Conservation (phyloP, 2,888 invertebrate species). For the Sphaerophoria taeniata region DNA sequence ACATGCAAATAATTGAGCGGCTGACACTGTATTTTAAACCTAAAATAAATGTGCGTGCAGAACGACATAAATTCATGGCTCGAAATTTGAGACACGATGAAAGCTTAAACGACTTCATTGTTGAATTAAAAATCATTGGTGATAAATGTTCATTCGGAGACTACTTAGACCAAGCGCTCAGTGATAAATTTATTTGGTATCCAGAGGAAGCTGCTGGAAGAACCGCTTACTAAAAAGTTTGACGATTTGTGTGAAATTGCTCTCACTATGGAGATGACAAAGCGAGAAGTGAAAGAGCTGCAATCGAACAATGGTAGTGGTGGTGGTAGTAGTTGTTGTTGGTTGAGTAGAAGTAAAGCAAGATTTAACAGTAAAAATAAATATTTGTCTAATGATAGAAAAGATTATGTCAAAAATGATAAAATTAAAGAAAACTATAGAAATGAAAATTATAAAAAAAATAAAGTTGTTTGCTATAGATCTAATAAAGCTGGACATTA, state of each 20-base stretch:
- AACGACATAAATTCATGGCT: slow-evolving; percentile 3
- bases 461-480: neutral
- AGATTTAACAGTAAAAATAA: too few relatives aligned
- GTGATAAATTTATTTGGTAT: slow-evolving; percentile 31
- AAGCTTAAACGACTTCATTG: slow-evolving; percentile 1
- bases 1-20: too few relatives aligned
- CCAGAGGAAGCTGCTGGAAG: slow-evolving; percentile 4
- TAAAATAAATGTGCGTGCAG: neutral
- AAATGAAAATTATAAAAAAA: too few relatives aligned
- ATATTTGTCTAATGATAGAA: too few relatives aligned
- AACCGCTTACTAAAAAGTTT: neutral
- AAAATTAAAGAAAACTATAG: too few relatives aligned
- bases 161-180: too few relatives aligned
- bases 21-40: too few relatives aligned
- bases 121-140: slow-evolving; percentile 12
- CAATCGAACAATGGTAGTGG: too few relatives aligned
- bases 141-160: too few relatives aligned
- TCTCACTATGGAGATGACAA: slow-evolving; percentile 1
- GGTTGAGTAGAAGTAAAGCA: too few relatives aligned
- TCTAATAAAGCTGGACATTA: neutral
- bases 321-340: too few relatives aligned
- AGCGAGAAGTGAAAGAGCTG: neutral
- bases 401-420: too few relatives aligned
- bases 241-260: slow-evolving; percentile 7
- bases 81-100: slow-evolving; percentile 6